Percentiles rank a stretch among this genome's conserved stretches.
Evolutionary conservation across 2,888 invertebrate species (phyloP).

Genomic region (Brassicogethes aeneus): DNA sequence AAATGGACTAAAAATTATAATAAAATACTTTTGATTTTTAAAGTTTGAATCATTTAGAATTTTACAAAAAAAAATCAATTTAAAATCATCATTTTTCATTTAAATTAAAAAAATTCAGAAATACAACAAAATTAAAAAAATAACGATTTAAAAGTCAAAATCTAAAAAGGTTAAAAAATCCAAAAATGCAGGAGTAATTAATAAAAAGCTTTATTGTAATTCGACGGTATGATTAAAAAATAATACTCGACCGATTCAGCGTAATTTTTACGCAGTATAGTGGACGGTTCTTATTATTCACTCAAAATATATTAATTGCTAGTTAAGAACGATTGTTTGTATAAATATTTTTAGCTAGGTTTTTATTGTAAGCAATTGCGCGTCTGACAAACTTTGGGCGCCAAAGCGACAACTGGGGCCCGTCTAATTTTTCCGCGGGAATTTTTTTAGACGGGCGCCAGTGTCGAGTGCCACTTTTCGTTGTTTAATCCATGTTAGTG

Average conservation of each 20-base stretch:
- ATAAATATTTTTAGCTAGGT: conserved; percentile 42
- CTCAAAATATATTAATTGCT: conserved; percentile 35
- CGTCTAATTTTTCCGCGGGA: conserved; percentile 1
- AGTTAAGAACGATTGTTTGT: conserved; percentile 41
- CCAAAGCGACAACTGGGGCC: conserved; percentile 7
- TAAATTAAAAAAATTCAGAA: no score
- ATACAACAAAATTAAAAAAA: no score
- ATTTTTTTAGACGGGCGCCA: conserved; percentile 1
- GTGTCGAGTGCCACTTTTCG: conserved; percentile 1
- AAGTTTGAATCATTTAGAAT: no score
- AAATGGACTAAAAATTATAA: no score
- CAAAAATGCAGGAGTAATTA: no score
- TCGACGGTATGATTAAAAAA: conserved; percentile 4
- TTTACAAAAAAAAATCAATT: no score
- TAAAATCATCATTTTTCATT: no score
- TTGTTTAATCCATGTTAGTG: conserved; percentile 34
- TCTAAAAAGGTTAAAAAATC: no score
- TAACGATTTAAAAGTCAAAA: no score
- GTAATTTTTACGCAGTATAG: conserved; percentile 19
- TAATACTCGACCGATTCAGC: no score
- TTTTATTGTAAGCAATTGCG: conserved; percentile 40
- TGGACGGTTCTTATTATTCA: conserved; percentile 28
- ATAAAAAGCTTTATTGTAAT: conserved; percentile 17
- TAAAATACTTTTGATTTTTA: no score
- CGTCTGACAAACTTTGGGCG: conserved; percentile 31